These are phyloP conservation scores for Dasysyrphus tricinctus DNA, from an alignment of 2,888 invertebrate genomes.

Conservation along the genomic window DNA sequence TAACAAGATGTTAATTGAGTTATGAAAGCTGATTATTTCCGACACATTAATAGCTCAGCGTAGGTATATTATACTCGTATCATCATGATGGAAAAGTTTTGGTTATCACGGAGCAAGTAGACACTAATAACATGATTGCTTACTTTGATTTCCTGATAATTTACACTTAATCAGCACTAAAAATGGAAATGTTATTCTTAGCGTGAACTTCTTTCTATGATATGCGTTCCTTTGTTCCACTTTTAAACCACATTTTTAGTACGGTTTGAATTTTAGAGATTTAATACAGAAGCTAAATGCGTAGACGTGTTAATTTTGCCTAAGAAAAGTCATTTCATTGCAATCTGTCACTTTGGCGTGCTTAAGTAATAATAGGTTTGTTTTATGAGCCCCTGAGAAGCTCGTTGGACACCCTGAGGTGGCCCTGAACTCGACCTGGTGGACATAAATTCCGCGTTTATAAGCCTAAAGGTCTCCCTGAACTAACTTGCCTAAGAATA, in stretches of 20 bases:
- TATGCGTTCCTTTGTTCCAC: not conserved
- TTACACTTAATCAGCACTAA: not conserved
- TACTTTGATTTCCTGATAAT: not conserved
- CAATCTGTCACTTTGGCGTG: too few species aligned
- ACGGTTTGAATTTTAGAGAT: too few species aligned
- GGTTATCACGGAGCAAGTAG: not conserved
- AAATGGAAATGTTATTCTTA: not conserved
- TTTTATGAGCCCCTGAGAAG: too few species aligned
- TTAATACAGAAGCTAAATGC: too few species aligned
- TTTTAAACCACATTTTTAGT: not conserved
- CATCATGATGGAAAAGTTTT: conserved; percentile 21
- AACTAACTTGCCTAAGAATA: too few species aligned
- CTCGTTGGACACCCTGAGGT: too few species aligned
- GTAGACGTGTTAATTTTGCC: too few species aligned
- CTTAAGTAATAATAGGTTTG: too few species aligned
- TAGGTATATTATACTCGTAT: conserved; percentile 8
- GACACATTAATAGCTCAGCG: conserved; percentile 8
- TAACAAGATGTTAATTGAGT: conserved; percentile 65
- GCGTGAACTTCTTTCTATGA: not conserved
- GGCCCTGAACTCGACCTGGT: too few species aligned
- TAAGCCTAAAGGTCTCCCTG: too few species aligned
- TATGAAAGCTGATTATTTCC: conserved; percentile 50
- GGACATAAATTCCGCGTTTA: too few species aligned
- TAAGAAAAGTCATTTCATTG: too few species aligned
- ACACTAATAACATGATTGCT: not conserved